Percentiles rank a stretch among this genome's conserved stretches.
Conservation (phyloP, 2,113 vertebrate genomes). For the Caracal caracal region DNA sequence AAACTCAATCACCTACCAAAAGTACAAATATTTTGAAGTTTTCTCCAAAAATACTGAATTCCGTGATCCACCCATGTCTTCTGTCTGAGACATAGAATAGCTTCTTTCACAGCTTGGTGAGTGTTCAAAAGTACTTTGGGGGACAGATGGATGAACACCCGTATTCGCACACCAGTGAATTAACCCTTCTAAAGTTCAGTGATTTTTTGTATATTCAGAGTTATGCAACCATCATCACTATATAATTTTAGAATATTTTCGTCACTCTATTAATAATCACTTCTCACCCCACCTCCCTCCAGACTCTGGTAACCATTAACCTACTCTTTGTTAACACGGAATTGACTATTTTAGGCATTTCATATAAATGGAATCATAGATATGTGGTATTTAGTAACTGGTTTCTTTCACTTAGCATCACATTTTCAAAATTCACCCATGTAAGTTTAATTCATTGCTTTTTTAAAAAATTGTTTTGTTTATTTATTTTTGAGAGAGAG, state of each 20-base stretch:
- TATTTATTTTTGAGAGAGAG: too few species aligned
- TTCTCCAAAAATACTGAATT: neutral
- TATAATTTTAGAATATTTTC: conserved; percentile 29
- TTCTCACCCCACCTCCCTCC: too few species aligned
- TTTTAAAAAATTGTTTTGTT: neutral
- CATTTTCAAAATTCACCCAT: neutral
- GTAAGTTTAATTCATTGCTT: neutral
- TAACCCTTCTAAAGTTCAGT: neutral
- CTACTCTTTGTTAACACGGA: neutral
- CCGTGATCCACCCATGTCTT: neutral
- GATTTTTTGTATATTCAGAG: neutral
- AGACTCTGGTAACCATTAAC: neutral
- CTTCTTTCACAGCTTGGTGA: neutral
- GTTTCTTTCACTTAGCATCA: neutral
- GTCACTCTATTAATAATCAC: neutral
- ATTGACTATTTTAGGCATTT: neutral
- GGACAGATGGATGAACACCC: neutral
- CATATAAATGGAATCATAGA: neutral
- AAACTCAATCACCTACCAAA: neutral
- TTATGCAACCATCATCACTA: neutral
- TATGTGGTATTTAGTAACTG: neutral
- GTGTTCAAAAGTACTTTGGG: neutral
- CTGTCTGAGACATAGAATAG: neutral
- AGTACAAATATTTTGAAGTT: conserved; percentile 20
- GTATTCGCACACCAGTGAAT: neutral